Evolutionary conservation across 1,140 invertebrate genomes (phyloP).

Genomic region (Drosophila pruinosa): DNA sequence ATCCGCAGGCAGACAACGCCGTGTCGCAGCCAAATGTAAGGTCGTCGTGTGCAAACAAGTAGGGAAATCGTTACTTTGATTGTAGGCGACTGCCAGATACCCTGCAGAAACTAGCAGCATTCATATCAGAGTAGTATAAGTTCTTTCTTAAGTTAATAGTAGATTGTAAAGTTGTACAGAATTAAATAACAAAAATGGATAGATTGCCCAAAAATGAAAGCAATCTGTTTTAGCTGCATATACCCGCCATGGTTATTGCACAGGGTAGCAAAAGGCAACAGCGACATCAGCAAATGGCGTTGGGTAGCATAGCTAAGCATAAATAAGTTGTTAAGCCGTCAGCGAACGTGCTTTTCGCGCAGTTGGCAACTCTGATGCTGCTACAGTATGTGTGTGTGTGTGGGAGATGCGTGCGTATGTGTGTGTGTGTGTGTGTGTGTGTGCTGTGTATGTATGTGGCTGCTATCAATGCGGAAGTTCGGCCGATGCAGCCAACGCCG

Average conservation of each 20-base stretch:
- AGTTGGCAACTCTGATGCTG: constrained; percentile 50
- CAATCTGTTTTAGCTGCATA: too few relatives aligned
- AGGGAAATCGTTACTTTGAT: not conserved
- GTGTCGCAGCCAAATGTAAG: constrained; percentile 26
- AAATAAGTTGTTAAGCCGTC: constrained; percentile 79
- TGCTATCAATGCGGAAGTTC: constrained; percentile 72
- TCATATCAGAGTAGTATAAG: not conserved
- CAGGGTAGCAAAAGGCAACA: constrained; percentile 23
- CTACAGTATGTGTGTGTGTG: not conserved
- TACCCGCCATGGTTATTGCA: not conserved
- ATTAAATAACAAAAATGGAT: too few relatives aligned
- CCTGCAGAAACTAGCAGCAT: not conserved
- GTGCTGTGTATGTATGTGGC: constrained; percentile 21
- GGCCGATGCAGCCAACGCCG: constrained; percentile 36
- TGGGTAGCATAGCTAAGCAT: constrained; percentile 60
- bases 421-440: not conserved
- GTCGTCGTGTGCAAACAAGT: constrained; percentile 29
- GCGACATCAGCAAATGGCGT: constrained; percentile 4
- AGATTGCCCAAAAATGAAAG: too few relatives aligned
- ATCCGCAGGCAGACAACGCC: constrained; percentile 21
- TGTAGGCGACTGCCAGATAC: not conserved
- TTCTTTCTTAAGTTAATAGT: too few relatives aligned
- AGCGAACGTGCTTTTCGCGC: constrained; percentile 68
- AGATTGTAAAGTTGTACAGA: too few relatives aligned
- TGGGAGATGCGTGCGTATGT: not conserved